Evolutionary conservation across 1,140 invertebrate species (phyloP).

Genomic region (Zaprionus vittiger): DNA sequence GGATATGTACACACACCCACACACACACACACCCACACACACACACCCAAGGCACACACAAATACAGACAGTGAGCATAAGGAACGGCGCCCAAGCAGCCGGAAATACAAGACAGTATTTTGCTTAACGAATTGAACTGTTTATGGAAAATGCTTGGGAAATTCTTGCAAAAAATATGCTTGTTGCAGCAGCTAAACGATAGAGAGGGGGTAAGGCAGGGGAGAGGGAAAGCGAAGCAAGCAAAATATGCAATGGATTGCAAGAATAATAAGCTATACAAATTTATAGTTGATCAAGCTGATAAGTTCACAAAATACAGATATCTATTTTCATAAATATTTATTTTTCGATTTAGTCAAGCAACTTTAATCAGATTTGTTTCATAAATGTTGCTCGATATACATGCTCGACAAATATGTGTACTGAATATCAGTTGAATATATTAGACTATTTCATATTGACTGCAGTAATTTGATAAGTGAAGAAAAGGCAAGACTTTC

Average conservation of each 20-base stretch:
- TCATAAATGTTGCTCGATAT: conserved; percentile 4
- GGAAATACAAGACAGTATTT: conserved; percentile 74
- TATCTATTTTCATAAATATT: not conserved
- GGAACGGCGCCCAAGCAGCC: conserved; percentile 61
- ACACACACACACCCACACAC: not conserved
- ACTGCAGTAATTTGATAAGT: not conserved
- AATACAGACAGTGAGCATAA: not conserved
- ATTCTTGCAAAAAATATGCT: conserved; percentile 32
- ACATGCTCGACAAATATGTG: not conserved
- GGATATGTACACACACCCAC: conserved; percentile 42
- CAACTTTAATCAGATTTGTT: not conserved
- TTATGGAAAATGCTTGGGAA: conserved; percentile 51
- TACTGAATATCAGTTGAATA: not conserved
- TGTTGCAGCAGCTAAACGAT: not conserved
- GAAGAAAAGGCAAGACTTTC: not conserved
- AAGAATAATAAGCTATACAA: conserved; percentile 1
- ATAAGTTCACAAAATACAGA: not conserved
- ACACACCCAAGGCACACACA: not conserved
- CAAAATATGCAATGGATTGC: not conserved
- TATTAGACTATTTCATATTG: not conserved
- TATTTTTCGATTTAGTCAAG: not conserved
- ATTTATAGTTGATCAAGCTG: conserved; percentile 7
- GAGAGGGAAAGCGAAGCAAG: not conserved
- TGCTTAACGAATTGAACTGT: conserved; percentile 63
- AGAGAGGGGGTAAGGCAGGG: not conserved